Base-by-base conservation (phyloP, 1,140 invertebrate genomes). In the Ditylenchus dipsaci region DNA sequence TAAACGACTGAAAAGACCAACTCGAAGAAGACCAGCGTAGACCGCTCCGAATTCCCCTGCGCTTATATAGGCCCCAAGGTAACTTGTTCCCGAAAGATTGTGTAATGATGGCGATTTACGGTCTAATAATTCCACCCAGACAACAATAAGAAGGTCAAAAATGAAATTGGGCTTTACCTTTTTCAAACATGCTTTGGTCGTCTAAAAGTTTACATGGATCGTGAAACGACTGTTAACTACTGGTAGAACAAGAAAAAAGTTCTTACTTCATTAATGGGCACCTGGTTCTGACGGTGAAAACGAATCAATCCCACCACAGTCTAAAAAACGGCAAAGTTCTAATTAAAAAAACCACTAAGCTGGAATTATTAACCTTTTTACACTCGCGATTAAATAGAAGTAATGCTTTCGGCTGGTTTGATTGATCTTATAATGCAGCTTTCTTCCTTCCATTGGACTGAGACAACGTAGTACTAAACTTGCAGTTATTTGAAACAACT, bases 11-110 rank as follows among this genome's bases (percentile, higher is more conserved):
- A 23, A 47, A 43, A 66, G 38, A 21, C 68, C 19, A n/a, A 15
- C 15, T 21, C 30, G 29, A 21, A 71, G 29, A 19, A n/a, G 17
- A 29, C 66, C 69, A 21, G 65, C 30, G 27, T 67, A 68, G 7
- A 71, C 71, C 0, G 21, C 21, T 7, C 69, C 69, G 56, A 71
- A 71, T 27, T 71, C 62, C 13, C 69, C 69, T 1, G 69, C 26
- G n/a, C 69, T 71, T n/a, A 71, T 38, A 27, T 66, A 23, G 9
- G 70, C 59, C 17, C 69, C 69, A n/a, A 71, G 15, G 17, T 23
- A 7, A 53, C 49, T 26, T 53, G 49, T 26, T 53, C 49, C 8
- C 49, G 49, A 26, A 21, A 53, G 8, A 53, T 53, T 15, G 49
- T 26, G 15, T 53, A 53, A 26, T 53, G 49, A 53, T 53, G n/a